Conservation (phyloP, 2,888 invertebrate species). For the Tachina grossa region DNA sequence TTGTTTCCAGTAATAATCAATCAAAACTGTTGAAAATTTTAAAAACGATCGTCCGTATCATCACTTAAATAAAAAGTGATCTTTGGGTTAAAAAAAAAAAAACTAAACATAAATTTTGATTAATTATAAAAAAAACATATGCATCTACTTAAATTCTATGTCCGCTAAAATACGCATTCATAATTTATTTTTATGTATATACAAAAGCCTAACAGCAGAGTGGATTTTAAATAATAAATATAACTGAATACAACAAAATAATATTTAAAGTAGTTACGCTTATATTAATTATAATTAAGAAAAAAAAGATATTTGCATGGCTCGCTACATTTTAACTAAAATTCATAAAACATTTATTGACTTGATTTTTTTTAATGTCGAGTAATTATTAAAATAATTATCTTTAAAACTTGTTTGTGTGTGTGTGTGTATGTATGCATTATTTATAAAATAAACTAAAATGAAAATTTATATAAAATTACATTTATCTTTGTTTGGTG, state of each 20-base stretch:
- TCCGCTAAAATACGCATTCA: constrained; percentile 30
- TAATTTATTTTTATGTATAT: constrained; percentile 48
- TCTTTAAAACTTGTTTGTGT: constrained; percentile 1
- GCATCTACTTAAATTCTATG: background rate
- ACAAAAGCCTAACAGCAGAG: constrained; percentile 39
- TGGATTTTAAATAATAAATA: constrained; percentile 19
- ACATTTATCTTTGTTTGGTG: constrained; percentile 73
- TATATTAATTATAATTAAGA: constrained; percentile 33
- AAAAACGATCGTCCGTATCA: background rate
- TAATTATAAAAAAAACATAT: constrained; percentile 1
- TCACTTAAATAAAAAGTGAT: background rate
- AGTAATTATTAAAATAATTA: constrained; percentile 41
- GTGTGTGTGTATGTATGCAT: constrained; percentile 21
- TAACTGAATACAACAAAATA: constrained; percentile 37
- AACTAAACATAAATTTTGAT: constrained; percentile 24
- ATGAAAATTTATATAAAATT: constrained; percentile 57
- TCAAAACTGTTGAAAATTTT: background rate
- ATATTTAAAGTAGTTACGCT: constrained; percentile 38
- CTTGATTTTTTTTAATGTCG: constrained; percentile 35
- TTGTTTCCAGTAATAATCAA: constrained; percentile 4
- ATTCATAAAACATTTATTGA: constrained; percentile 31
- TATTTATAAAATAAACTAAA: constrained; percentile 47
- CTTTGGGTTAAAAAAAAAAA: background rate
- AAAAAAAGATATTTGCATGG: constrained; percentile 33
- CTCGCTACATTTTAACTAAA: constrained; percentile 38